phyloP scores from a whole-genome alignment of 2,888 invertebrate genomes.

The Sphecodes monilicornis region DNA sequence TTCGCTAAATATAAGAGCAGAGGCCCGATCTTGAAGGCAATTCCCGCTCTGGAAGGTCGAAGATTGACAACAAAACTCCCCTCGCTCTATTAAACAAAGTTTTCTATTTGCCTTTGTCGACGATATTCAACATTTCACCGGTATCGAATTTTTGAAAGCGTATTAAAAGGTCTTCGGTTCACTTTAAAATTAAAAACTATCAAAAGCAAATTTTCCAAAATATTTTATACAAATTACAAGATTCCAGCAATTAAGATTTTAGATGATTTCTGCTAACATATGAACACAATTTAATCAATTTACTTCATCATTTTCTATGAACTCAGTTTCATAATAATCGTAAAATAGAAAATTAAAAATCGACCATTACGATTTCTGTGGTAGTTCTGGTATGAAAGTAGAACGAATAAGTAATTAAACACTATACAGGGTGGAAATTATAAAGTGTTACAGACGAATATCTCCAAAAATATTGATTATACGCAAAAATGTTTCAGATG shows the following conservation, averaged over 20 bases:
- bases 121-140: background rate
- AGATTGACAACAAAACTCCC: background rate
- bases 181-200: background rate
- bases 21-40: background rate
- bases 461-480: no score
- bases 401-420: background rate
- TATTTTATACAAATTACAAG: background rate
- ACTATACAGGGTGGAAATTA: no score
- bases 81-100: background rate
- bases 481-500: no score
- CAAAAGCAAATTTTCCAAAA: background rate
- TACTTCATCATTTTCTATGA: background rate
- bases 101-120: background rate
- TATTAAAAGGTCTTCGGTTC: background rate
- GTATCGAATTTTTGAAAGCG: background rate
- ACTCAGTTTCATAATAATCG: background rate
- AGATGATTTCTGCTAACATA: background rate
- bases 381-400: background rate
- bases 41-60: background rate
- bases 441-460: no score
- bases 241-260: background rate
- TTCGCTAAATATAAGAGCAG: constrained; percentile 9
- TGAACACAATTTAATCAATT: background rate
- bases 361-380: background rate
- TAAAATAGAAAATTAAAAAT: background rate